Evolutionary conservation across 2,888 invertebrate genomes (phyloP), one percentile per base, ranked within the genome.

Genomic region (Synanthedon formicaeformis): DNA sequence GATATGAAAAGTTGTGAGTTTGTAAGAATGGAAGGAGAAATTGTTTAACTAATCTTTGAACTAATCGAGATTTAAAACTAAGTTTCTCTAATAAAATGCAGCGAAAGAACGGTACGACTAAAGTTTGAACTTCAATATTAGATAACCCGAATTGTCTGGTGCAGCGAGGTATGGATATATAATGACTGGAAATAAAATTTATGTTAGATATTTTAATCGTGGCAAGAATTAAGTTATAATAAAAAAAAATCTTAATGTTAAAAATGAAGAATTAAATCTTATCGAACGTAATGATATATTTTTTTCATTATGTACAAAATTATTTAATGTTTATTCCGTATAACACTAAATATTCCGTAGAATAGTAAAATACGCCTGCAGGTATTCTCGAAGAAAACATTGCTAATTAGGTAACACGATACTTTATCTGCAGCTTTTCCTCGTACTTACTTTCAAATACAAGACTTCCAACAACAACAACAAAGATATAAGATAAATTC

Each of bases 21-120:
- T 34, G 34, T 34, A 10, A 10, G 34, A 34, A 34, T 34, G 10
- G 34, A 34, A 10, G 45, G 45, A 45, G n/a, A 45, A 45, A 45
- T 12, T 45, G 45, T 45, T 45, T 45, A 69, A 62, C 66, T 71
- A 75, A 76, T 74, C 71, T 70, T 69, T 65, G 62, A 71, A 73
- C 67, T 71, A 67, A 63, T 65, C 65, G 57, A 55, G 58, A 65
- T 67, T 69, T 73, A 76, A 79, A 79, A 73, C 63, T 64, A 75
- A 80, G 72, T 77, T 80, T 78, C 71, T 73, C 69, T 77, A 76
- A 80, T 82, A 78, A 78, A 75, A 76, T 75, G 75, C 71, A 69
- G 64, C 61, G 69, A 73, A 76, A 71, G 76, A 76, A 77, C 68
- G 68, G 8, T 72, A 73, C 68, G 63, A 72, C 68, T 61, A 61